A percentile compares a stretch with the other conserved stretches of the same genome.
These are phyloP conservation scores for Halcyon leucocephala DNA, from an alignment of 2,797 vertebrate genomes.

Conservation along the genomic window DNA sequence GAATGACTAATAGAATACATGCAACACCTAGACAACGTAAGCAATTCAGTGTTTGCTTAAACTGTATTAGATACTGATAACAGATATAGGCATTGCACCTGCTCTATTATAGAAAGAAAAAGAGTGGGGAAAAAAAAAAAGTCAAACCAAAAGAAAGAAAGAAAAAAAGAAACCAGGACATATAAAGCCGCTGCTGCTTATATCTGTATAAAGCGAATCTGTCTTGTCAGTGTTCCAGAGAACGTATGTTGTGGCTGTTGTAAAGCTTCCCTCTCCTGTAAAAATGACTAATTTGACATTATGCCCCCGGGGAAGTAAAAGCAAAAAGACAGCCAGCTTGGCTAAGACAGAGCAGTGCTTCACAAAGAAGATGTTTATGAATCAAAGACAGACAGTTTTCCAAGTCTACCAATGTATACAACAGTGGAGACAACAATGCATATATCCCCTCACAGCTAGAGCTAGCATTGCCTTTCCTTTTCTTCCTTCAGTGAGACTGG, in stretches of 20 bases:
- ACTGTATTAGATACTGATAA: conserved; percentile 39
- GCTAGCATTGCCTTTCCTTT: neutral
- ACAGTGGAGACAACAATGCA: neutral
- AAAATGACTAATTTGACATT: conserved; percentile 44
- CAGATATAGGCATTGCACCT: conserved; percentile 44
- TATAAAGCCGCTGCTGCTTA: neutral
- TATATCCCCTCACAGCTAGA: neutral
- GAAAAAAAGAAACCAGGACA: neutral
- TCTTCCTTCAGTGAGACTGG: neutral
- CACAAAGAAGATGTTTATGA: neutral
- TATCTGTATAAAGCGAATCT: neutral
- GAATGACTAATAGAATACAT: conserved; percentile 68
- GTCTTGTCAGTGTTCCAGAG: neutral
- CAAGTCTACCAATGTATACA: neutral
- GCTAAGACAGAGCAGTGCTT: neutral
- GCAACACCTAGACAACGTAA: conserved; percentile 60
- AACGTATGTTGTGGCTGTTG: neutral
- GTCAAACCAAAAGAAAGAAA: neutral
- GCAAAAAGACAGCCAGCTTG: conserved; percentile 8
- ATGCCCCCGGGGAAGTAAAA: conserved; percentile 6
- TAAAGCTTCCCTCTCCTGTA: conserved; percentile 21
- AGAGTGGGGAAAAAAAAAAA: too few relatives aligned
- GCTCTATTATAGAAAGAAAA: neutral
- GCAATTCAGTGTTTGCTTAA: conserved; percentile 48
- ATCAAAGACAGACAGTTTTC: neutral